Evolutionary conservation across 2,888 invertebrate species (phyloP).

Genomic region (Allygus modestus): DNA sequence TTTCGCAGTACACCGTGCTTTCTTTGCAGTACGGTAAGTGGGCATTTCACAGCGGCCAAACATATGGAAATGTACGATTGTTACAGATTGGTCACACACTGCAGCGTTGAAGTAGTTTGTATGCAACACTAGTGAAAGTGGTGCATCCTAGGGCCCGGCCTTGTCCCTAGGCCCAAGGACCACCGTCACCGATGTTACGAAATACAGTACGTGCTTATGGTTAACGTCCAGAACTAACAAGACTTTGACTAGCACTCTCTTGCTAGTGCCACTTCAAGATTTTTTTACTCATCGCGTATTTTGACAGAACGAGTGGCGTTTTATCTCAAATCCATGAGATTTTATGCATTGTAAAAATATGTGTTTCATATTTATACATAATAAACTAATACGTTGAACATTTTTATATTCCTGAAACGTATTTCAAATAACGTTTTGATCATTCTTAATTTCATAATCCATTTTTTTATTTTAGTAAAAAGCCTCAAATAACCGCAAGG

Average conservation of each 20-base stretch:
- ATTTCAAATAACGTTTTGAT: no score
- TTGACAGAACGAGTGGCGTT: no score
- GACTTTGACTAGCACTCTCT: no score
- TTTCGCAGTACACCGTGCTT: background rate
- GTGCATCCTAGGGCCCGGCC: conserved; percentile 37
- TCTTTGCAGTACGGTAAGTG: background rate
- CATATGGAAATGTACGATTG: background rate
- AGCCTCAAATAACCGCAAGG: background rate
- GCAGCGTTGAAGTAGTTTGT: background rate
- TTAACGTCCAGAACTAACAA: conserved; percentile 29
- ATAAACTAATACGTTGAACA: no score
- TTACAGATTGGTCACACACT: background rate
- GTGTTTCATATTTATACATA: no score
- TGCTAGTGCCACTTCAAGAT: no score
- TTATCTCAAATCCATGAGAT: no score
- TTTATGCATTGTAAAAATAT: no score
- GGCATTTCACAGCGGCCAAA: background rate
- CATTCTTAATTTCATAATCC: no score
- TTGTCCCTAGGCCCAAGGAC: conserved; percentile 14
- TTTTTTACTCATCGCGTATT: no score
- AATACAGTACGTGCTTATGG: background rate
- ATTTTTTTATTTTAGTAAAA: no score
- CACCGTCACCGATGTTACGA: conserved; percentile 2
- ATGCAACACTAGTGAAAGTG: conserved; percentile 41
- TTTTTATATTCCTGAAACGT: no score